These are phyloP conservation scores for Orchestes rusci DNA, from an alignment of 2,888 invertebrate species.

Conservation along the genomic window DNA sequence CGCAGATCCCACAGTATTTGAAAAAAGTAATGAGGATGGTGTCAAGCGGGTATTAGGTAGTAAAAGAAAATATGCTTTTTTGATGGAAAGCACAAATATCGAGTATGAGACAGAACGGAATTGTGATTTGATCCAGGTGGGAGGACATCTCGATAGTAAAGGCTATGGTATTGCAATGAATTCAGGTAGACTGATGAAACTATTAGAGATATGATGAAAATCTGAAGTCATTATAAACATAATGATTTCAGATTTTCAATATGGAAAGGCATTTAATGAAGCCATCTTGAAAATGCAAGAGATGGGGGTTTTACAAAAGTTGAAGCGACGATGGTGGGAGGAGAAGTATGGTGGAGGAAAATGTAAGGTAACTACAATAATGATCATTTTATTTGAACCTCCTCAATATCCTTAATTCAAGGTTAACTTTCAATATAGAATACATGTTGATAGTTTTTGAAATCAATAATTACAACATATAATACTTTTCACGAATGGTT, in stretches of 20 bases:
- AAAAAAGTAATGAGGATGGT: conserved; percentile 76
- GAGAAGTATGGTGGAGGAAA: conserved; percentile 53
- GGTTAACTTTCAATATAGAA: no score
- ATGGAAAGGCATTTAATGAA: conserved; percentile 73
- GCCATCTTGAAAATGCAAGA: conserved; percentile 88
- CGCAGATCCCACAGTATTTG: conserved; percentile 75
- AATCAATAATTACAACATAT: neutral
- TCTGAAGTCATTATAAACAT: neutral
- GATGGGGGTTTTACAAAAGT: conserved; percentile 67
- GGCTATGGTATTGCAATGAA: conserved; percentile 92
- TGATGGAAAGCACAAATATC: conserved; percentile 94
- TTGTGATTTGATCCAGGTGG: conserved; percentile 79
- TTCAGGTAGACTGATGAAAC: conserved; percentile 54
- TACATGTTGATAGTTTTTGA: neutral
- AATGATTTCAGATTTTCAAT: conserved; percentile 57
- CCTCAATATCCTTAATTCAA: no score
- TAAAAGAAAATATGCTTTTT: conserved; percentile 80
- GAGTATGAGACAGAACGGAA: conserved; percentile 85
- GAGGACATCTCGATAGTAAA: conserved; percentile 73
- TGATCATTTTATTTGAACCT: neutral
- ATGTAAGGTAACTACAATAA: conserved; percentile 49
- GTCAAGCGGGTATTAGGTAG: conserved; percentile 74
- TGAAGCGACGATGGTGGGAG: conserved; percentile 93
- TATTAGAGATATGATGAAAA: neutral
- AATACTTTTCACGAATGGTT: neutral